Evolutionary conservation across 1,140 invertebrate species (phyloP).

Genomic region (Melitaea cinxia): DNA sequence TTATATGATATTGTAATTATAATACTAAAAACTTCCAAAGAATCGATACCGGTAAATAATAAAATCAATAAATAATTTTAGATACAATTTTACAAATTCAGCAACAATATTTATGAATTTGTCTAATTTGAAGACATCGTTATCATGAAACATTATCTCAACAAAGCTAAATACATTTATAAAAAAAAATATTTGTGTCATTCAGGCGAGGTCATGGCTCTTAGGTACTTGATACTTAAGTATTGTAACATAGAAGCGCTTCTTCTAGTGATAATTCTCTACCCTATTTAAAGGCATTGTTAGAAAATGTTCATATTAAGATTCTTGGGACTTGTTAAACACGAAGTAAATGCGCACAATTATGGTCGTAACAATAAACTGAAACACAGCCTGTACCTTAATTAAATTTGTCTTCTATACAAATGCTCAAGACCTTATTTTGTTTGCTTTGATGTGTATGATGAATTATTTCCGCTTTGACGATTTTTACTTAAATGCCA

Average conservation of each 20-base stretch:
- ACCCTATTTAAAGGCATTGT: conserved; percentile 12
- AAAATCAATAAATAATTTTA: no score
- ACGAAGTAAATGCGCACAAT: conserved; percentile 32
- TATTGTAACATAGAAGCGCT: neutral
- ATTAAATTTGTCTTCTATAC: conserved; percentile 37
- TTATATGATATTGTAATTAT: no score
- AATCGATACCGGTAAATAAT: no score
- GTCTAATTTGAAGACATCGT: no score
- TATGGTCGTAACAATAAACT: conserved; percentile 35
- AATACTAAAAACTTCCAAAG: no score
- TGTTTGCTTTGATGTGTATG: conserved; percentile 26
- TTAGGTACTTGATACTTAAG: neutral
- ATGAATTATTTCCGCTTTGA: neutral
- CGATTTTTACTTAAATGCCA: neutral
- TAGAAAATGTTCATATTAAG: conserved; percentile 24
- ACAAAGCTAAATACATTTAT: no score
- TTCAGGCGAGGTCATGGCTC: neutral
- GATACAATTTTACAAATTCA: no score
- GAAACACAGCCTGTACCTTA: conserved; percentile 27
- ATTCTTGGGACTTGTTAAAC: conserved; percentile 38
- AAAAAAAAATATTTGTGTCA: no score
- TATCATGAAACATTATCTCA: no score
- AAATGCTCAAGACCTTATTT: conserved; percentile 29
- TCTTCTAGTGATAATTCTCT: conserved; percentile 8
- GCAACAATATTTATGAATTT: no score